Base-by-base conservation (phyloP, 2,888 invertebrate species). In the Hirtodrosophila trivittata region DNA sequence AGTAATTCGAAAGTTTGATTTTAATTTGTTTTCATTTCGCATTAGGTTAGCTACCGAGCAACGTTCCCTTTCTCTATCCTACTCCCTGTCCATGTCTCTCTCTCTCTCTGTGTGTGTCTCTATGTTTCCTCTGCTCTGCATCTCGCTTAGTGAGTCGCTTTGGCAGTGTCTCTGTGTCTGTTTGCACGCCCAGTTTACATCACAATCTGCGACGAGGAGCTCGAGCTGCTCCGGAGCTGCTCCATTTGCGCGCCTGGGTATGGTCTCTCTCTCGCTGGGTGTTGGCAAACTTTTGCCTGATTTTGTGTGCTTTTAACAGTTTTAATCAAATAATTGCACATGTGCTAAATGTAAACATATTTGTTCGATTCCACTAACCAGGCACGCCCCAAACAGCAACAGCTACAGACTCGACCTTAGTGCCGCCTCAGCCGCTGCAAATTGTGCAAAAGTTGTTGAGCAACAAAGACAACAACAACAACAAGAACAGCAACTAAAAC, bases 281-380 rank as follows among this genome's bases (percentile, higher is more conserved):
- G 80, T 82, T 74, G 76, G 76, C 71, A 76, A 86, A 82, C 82
- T 83, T 86, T 85, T 85, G 85, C 76, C 77, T 87, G 88, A 86
- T 87, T 87, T 87, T 87, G 87, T 88, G 87, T 86, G 80, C 81
- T 87, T 86, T 88, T 87, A 87, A 86, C 88, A 88, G 88, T 89
- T 89, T 83, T 87, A 89, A 88, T 88, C 88, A 88, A 88, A 88
- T 88, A 88, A 88, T 89, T 88, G 88, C 88, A 87, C 88, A 88
- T 88, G 89, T 89, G 89, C 87, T 89, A 87, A 88, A 78, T 85
- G 88, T 85, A 88, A 89, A 89, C 88, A 89, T 88, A 88, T 88
- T 88, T 87, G 87, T 88, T 89, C 89, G 84, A 88, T 88, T 86
- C 80, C 78, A 87, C 87, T 87, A 88, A 83, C 85, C 88, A 82